Base-by-base conservation (phyloP, 2,888 invertebrate genomes). In the Ormyrus labotus region DNA sequence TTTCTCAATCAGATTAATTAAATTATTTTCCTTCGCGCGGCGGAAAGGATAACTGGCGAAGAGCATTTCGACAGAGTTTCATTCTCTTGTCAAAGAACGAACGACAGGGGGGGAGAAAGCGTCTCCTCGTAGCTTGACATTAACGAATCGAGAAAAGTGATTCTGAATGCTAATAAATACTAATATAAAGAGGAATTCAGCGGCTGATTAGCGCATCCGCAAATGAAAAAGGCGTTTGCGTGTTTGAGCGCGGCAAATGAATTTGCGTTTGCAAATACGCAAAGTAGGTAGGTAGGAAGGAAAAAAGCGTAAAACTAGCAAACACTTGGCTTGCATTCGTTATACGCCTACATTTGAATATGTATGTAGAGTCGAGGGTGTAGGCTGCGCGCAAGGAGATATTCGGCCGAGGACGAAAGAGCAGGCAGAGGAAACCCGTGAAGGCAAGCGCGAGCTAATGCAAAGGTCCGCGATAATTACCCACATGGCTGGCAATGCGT, bases 391-490 rank as follows among this genome's bases (percentile, higher is more conserved):
- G n/a, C 58, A 60, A 67, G 70, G 51, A 75, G 69, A 70, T 51
- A 74, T 65, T 71, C 60, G 71, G 55, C 11, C 64, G 74, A 65
- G 45, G 57, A 19, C 47, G 48, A 67, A 69, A 68, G 64, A 51
- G 53, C 48, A 57, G 69, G 81, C 73, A 76, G 83, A 80, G 77
- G 80, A 81, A 83, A 84, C 84, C 84, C 84, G 64, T 68, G 70
- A 75, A 70, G 73, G 81, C 74, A 82, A 88, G 87, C 86, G 87
- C 86, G 89, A 87, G 88, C 87, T 88, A 88, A 88, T 87, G 89
- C 87, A 89, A 89, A 90, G 89, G 89, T 89, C 88, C 88, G 88
- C 70, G 89, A 88, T 90, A 90, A 90, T 90, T 90, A 90, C 90
- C 90, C 90, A 90, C 90, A 90, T 90, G 90, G 89, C 87, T 87